Base-by-base conservation (phyloP, 1,140 invertebrate species). In the Drosophila cardini region DNA sequence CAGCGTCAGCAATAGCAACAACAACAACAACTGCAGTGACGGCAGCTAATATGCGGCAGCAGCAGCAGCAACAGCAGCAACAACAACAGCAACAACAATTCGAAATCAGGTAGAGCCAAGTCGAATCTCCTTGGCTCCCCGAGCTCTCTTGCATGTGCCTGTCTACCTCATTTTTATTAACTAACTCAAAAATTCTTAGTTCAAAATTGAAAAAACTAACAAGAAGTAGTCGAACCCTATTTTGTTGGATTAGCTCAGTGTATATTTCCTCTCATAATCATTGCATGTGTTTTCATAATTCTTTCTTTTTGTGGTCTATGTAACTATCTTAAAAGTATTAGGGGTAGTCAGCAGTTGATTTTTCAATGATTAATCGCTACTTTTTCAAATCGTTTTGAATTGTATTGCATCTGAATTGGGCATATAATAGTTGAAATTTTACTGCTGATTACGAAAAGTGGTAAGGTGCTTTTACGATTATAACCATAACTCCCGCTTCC, bases 81-180 rank as follows among this genome's bases (percentile, higher is more conserved):
- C 79, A 64, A 11, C 76, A 69, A n/a, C 75, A 91, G 38, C 81
- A 86, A 34, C 90, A 91, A 62, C 90, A 91, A 63, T 73, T 87
- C 62, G 90, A 91, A 81, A 79, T 91, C 85, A 91, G 90, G 90
- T 91, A 91, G 87, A 86, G 80, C 84, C 79, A 77, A 82, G 83
- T 72, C 68, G 42, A 86, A 52, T 48, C 52, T 64, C 64, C 70
- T 84, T 89, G 82, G 80, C 80, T 89, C 60, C 42, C 26, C 76
- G 75, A 71, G 62, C 78, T 74, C 62, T 74, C 57, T 69, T 85
- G 84, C 80, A 82, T 89, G 84, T 38, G 70, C 50, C 55, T 73
- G 64, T 9, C 38, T 43, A 40, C 32, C 9, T 46, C 32, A 9
- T 46, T 18, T 63, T 57, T 63, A 53, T 11, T 8, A 2, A 3